Percentiles rank a stretch among this genome's conserved stretches.
These are phyloP conservation scores for Callinectes sapidus DNA, from an alignment of 2,888 invertebrate species.

Conservation along the genomic window DNA sequence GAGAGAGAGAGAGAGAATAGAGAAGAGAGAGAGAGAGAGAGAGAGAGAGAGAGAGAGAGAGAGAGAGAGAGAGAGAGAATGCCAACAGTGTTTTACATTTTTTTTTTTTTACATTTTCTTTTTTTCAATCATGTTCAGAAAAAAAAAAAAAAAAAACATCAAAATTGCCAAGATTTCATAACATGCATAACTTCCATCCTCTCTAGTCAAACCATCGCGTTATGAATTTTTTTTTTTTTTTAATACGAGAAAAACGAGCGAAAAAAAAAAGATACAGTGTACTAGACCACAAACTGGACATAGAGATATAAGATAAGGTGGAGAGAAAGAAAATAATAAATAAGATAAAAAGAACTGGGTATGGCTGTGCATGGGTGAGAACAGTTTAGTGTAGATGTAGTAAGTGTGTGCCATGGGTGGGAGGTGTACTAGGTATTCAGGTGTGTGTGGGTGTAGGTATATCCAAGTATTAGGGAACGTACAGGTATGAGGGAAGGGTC, in stretches of 20 bases:
- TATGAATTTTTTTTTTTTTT: too few relatives aligned
- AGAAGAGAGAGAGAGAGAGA: conserved; percentile 40
- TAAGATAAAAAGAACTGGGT: not conserved
- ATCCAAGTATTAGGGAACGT: not conserved
- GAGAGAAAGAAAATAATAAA: not conserved
- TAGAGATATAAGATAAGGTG: not conserved
- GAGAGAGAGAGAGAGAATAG: conserved; percentile 4
- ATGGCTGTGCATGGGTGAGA: not conserved
- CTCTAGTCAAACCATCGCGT: not conserved
- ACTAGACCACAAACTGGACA: not conserved
- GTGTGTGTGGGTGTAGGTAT: not conserved
- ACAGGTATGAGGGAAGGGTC: not conserved
- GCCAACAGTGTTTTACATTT: not conserved
- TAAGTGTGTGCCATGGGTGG: not conserved
- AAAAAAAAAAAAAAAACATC: not conserved
- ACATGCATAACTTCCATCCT: not conserved
- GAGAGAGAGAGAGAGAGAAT: conserved; percentile 11
- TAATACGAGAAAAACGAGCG: not conserved
- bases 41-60: not conserved
- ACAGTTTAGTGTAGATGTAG: not conserved
- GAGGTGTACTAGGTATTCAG: not conserved
- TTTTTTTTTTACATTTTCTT: not conserved
- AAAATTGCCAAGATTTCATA: not conserved
- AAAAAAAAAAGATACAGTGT: not conserved
- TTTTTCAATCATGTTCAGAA: not conserved